Conservation (phyloP, 1,140 invertebrate species). For the Colletes latitarsis region DNA sequence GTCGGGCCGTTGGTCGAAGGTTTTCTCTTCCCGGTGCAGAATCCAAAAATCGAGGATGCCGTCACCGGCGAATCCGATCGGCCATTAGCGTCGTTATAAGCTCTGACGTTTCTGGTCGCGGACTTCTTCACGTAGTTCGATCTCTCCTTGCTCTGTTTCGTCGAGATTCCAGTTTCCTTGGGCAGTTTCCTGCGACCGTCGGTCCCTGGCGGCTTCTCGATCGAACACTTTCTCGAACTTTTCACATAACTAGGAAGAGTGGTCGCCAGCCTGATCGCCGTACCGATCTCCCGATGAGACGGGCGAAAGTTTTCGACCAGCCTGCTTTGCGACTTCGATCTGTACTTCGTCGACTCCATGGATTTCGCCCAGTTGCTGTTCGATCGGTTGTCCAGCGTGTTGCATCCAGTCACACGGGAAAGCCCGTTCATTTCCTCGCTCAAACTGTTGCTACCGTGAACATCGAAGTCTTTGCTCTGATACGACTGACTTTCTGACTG, state of each 20-base stretch:
- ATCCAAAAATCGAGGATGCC: constrained; percentile 76
- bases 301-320: constrained; percentile 26
- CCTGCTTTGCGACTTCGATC: constrained; percentile 49
- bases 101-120: constrained; percentile 50
- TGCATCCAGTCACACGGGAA: neutral
- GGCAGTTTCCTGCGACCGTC: constrained; percentile 43
- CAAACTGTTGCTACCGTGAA: neutral
- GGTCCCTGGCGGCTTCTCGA: constrained; percentile 66
- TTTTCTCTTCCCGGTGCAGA: constrained; percentile 75
- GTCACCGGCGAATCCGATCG: constrained; percentile 57
- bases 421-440: neutral
- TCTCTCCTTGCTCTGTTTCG: constrained; percentile 65
- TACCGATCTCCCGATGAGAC: constrained; percentile 1
- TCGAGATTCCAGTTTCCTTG: constrained; percentile 53
- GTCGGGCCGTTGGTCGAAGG: constrained; percentile 9
- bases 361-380: constrained; percentile 5
- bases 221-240: constrained; percentile 66
- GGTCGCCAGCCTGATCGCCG: constrained; percentile 43
- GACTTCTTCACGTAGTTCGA: constrained; percentile 64
- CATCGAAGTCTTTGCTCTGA: neutral
- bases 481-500: constrained; percentile 18
- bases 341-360: constrained; percentile 10
- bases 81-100: constrained; percentile 60
- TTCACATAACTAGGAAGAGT: constrained; percentile 73
- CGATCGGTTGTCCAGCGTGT: neutral